Percentiles rank a stretch among this genome's conserved stretches.
phyloP scores from a whole-genome alignment of 2,113 vertebrate species.

The Boleophthalmus pectinirostris region DNA sequence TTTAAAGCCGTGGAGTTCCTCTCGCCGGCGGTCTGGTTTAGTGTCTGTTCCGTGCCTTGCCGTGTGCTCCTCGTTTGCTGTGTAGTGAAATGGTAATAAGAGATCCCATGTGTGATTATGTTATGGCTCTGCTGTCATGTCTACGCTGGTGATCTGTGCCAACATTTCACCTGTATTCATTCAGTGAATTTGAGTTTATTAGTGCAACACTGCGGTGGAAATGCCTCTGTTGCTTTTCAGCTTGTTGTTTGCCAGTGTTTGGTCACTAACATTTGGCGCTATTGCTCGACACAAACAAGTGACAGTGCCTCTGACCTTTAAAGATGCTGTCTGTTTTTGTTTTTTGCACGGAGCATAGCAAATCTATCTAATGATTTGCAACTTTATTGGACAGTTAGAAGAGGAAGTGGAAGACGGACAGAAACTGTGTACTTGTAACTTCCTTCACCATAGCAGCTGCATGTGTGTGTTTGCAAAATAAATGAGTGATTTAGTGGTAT shows the following conservation, averaged over 20 bases:
- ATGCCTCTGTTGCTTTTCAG: neutral
- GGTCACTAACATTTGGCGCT: conserved; percentile 15
- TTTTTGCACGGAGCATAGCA: neutral
- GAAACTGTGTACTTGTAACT: neutral
- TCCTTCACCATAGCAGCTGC: neutral
- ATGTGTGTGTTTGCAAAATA: conserved; percentile 9
- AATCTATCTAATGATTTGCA: neutral
- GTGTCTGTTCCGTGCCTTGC: conserved; percentile 4
- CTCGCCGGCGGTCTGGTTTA: neutral
- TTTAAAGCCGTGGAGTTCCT: neutral
- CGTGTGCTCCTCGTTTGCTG: conserved; percentile 29
- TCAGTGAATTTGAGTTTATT: neutral
- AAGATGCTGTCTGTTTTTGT: neutral
- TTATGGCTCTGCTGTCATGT: conserved; percentile 55
- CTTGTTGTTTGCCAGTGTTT: conserved; percentile 3
- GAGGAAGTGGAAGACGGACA: conserved; percentile 42
- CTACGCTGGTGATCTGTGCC: conserved; percentile 13
- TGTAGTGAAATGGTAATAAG: conserved; percentile 20
- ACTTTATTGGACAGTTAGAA: conserved; percentile 25
- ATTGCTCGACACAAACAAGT: conserved; percentile 25
- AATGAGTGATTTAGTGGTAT: conserved; percentile 25
- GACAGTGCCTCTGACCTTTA: conserved; percentile 27
- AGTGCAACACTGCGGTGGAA: neutral
- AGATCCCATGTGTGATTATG: conserved; percentile 53
- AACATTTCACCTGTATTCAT: conserved; percentile 4